Percentiles rank a stretch among this genome's conserved stretches.
These are phyloP conservation scores for Novumbra hubbsi DNA, from an alignment of 2,797 vertebrate species.

Conservation along the genomic window DNA sequence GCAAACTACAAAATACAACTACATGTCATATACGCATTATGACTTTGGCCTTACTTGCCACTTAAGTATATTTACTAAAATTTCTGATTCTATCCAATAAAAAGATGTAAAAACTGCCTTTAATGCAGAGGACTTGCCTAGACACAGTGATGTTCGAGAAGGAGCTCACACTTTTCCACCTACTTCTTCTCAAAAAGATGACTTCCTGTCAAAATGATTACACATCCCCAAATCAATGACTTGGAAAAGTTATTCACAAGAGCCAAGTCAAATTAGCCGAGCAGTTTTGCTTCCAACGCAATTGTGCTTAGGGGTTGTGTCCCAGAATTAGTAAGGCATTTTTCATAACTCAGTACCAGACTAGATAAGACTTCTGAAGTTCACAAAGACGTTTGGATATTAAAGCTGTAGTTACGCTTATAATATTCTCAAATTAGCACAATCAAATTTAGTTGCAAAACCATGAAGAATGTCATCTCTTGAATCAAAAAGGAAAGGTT, in stretches of 20 bases:
- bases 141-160: constrained; percentile 72
- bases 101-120: constrained; percentile 59
- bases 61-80: constrained; percentile 21
- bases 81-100: constrained; percentile 59
- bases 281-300: constrained; percentile 65
- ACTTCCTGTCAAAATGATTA: constrained; percentile 45
- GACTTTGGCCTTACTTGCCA: constrained; percentile 48
- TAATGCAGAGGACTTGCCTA: constrained; percentile 62
- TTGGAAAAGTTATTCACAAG: constrained; percentile 53
- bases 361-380: constrained; percentile 43
- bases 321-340: constrained; percentile 78
- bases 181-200: constrained; percentile 54
- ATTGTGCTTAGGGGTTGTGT: constrained; percentile 79
- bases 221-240: constrained; percentile 60
- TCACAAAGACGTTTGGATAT: constrained; percentile 51
- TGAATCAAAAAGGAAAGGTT: constrained; percentile 66
- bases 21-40: constrained; percentile 37
- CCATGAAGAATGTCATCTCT: constrained; percentile 59
- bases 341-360: constrained; percentile 64
- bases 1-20: constrained; percentile 57
- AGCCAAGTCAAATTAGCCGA: constrained; percentile 55
- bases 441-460: constrained; percentile 64
- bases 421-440: constrained; percentile 72
- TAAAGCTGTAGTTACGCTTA: constrained; percentile 64
- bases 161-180: constrained; percentile 50